phyloP scores from a whole-genome alignment of 1,140 invertebrate genomes.

The Drosophila parabipectinata region DNA sequence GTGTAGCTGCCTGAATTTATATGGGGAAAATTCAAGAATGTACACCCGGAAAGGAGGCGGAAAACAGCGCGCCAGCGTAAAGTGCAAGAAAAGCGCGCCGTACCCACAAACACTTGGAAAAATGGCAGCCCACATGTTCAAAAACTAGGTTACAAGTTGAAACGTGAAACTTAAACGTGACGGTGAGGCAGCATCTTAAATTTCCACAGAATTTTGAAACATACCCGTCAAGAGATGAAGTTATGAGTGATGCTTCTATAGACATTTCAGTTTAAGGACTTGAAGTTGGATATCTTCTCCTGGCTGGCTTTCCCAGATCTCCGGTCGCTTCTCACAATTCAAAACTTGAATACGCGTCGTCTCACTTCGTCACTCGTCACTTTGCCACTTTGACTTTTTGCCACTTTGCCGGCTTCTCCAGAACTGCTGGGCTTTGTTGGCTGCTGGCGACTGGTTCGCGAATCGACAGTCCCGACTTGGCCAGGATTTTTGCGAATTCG shows the following conservation, averaged over 20 bases:
- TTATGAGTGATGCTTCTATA: background rate
- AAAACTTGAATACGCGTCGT: constrained; percentile 7
- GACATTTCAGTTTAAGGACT: background rate
- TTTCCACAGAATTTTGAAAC: constrained; percentile 1
- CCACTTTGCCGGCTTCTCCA: constrained; percentile 50
- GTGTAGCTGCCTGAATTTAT: constrained; percentile 59
- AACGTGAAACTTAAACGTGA: constrained; percentile 58
- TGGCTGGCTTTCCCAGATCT: background rate
- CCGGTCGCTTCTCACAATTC: constrained; percentile 14
- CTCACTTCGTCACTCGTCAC: constrained; percentile 27
- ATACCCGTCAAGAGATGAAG: constrained; percentile 19
- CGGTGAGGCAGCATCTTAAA: constrained; percentile 18
- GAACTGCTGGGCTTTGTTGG: constrained; percentile 75
- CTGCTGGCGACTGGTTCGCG: constrained; percentile 61
- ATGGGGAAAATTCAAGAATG: constrained; percentile 68
- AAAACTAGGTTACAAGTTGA: constrained; percentile 74
- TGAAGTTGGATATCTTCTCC: background rate
- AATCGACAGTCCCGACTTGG: constrained; percentile 9
- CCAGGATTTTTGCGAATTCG: constrained; percentile 40
- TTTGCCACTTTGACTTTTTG: constrained; percentile 12
- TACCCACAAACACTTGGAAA: constrained; percentile 22
- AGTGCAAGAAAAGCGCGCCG: constrained; percentile 69
- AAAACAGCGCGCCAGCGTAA: constrained; percentile 42
- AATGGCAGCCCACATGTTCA: constrained; percentile 30
- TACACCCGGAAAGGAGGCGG: constrained; percentile 35